Base-by-base conservation (phyloP, 2,888 invertebrate genomes). In the Pollenia griseotomentosa region DNA sequence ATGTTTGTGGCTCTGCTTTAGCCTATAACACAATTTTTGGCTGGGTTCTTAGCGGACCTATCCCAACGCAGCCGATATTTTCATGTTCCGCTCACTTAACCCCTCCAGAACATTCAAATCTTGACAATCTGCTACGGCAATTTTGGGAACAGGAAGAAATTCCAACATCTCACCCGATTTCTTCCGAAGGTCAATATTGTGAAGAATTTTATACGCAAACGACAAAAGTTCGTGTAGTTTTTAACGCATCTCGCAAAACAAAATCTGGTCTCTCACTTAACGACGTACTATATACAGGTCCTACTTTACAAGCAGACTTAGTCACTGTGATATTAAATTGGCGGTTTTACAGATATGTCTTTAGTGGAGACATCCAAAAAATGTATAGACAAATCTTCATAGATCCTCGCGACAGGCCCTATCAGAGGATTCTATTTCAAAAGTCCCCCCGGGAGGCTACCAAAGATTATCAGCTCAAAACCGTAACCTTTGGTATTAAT, bases 271-370 rank as follows among this genome's bases (percentile, higher is more conserved):
- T 53, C 0, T 51, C 61, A 1, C 40, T 81, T 8, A 73, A 81
- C 19, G 73, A 81, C 11, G 65, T 81, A 1, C 8, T 73, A 16
- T 57, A 73, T 10, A 33, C 33, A 12, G 33, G 57, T 12, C 40
- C 61, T n/a, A 61, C 23, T 9, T 48, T 81, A 44, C 65, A 81
- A 44, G 16, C 33, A 2, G 65, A 81, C 8, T 12, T 73, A 9
- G 55, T 63, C 2, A 19, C 53, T 0, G 9, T 73, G 0, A 61
- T 70, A 8, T 23, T 81, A 7, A 81, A 65, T 33, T 81, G 73
- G 73, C 14, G 81, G 0, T 46, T 48, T n/a, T 66, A 66, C 16
- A n/a, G 46, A 57, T 81, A 23, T 75, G 79, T 79, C 5, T 79
- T 44, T 19, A 79, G 16, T 55, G 80, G 11, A 40, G 68, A 53